A percentile compares a stretch with the other conserved stretches of the same genome.
These are phyloP conservation scores for Hypomecis atomaria DNA, from an alignment of 2,888 invertebrate genomes.

Conservation along the genomic window DNA sequence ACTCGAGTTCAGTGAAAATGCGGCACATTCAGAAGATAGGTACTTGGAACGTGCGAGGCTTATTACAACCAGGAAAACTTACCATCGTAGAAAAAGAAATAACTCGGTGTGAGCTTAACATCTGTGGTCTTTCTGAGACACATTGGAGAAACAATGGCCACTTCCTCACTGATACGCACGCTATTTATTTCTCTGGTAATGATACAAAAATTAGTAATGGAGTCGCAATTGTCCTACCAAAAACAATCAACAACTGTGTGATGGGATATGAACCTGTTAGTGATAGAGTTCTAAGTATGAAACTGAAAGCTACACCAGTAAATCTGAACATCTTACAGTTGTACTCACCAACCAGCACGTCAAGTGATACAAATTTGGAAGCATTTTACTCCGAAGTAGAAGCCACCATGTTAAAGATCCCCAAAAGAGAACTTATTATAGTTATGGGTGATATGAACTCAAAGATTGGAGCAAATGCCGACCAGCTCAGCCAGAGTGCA, in stretches of 20 bases:
- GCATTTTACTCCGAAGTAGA: neutral
- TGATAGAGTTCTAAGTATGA: neutral
- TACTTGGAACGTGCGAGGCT: neutral
- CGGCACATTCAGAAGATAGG: slow-evolving; percentile 1
- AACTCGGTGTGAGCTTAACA: neutral
- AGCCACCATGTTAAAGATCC: neutral
- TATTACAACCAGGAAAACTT: neutral
- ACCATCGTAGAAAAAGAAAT: neutral
- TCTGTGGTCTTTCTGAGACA: neutral
- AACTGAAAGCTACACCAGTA: neutral
- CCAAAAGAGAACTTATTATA: neutral
- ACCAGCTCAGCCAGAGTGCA: neutral
- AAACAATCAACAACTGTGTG: neutral
- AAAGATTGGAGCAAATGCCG: too few species aligned
- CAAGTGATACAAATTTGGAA: neutral
- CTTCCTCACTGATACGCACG: neutral
- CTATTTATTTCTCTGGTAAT: neutral
- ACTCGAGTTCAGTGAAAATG: neutral
- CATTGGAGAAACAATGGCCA: neutral
- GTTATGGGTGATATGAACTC: neutral
- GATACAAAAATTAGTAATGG: neutral
- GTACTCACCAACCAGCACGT: neutral
- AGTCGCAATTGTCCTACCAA: neutral
- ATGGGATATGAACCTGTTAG: neutral
- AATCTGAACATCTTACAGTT: neutral